A percentile compares a stretch with the other conserved stretches of the same genome.
Evolutionary conservation across 2,113 vertebrate species (phyloP).

Genomic region (Urocynchramus pylzowi): DNA sequence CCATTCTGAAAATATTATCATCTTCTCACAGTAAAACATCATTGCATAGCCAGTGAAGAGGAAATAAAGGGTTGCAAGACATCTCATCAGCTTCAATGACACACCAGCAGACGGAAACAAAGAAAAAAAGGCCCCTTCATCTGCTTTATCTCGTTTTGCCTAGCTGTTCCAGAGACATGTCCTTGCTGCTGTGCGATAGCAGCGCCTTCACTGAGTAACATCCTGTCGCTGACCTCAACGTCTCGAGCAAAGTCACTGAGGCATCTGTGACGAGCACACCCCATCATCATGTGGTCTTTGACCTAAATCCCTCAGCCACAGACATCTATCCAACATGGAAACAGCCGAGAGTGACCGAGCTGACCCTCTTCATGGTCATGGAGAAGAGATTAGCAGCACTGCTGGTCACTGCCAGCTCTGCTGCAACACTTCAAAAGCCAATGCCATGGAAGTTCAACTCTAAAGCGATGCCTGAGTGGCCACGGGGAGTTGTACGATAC

Average conservation of each 20-base stretch:
- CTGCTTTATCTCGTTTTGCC: not conserved
- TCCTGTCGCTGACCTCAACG: constrained; percentile 42
- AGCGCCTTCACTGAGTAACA: constrained; percentile 10
- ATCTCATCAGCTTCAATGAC: not conserved
- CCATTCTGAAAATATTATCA: not conserved
- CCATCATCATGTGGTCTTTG: constrained; percentile 50
- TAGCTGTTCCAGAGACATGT: not conserved
- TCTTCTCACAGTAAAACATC: not conserved
- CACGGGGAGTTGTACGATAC: not conserved
- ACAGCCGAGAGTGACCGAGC: not conserved
- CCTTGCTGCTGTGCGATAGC: not conserved
- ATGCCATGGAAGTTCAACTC: not conserved
- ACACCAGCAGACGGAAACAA: not conserved
- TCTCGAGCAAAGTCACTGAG: constrained; percentile 11
- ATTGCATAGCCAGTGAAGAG: not conserved
- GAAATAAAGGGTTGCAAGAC: not conserved
- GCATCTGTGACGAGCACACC: constrained; percentile 24
- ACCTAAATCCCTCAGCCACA: not conserved
- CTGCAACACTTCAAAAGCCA: not conserved
- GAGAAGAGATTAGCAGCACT: not conserved
- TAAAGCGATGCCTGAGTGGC: not conserved
- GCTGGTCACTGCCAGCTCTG: not conserved
- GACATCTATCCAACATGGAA: not conserved
- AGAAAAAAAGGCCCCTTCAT: not conserved
- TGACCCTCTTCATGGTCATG: not conserved